phyloP scores from a whole-genome alignment of 1,140 invertebrate species.

The Schlechtendalia chinensis region DNA sequence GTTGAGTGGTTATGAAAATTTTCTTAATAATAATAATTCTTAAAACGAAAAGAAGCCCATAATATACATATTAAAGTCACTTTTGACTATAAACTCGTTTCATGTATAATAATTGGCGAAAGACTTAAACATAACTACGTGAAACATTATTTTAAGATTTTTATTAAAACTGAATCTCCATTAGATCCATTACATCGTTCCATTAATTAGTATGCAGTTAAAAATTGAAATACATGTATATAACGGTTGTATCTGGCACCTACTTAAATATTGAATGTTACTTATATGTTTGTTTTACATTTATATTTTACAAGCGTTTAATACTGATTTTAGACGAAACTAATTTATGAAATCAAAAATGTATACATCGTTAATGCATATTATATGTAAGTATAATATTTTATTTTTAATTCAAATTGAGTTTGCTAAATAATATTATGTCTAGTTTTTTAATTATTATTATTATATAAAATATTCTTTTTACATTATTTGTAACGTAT shows the following conservation, averaged over 20 bases:
- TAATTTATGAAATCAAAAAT: neutral
- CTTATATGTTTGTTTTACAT: neutral
- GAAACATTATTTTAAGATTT: neutral
- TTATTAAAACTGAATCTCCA: neutral
- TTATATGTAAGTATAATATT: too few species aligned
- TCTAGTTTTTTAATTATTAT: too few species aligned
- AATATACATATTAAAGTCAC: neutral
- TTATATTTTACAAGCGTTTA: neutral
- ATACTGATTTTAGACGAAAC: neutral
- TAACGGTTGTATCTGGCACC: neutral
- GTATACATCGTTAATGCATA: too few species aligned
- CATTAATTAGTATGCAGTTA: neutral
- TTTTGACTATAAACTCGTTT: neutral
- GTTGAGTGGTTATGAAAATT: neutral
- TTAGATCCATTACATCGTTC: neutral
- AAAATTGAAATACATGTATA: neutral
- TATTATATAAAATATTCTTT: too few species aligned
- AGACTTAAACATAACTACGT: neutral
- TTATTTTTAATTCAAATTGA: too few species aligned
- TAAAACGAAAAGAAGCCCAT: too few species aligned
- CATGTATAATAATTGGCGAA: neutral
- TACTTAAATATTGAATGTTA: neutral
- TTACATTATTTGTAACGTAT: too few species aligned
- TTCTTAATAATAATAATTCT: neutral
- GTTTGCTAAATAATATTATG: too few species aligned